Evolutionary conservation across 2,888 invertebrate species (phyloP).

Genomic region (Chaetogeoica ovagalla): DNA sequence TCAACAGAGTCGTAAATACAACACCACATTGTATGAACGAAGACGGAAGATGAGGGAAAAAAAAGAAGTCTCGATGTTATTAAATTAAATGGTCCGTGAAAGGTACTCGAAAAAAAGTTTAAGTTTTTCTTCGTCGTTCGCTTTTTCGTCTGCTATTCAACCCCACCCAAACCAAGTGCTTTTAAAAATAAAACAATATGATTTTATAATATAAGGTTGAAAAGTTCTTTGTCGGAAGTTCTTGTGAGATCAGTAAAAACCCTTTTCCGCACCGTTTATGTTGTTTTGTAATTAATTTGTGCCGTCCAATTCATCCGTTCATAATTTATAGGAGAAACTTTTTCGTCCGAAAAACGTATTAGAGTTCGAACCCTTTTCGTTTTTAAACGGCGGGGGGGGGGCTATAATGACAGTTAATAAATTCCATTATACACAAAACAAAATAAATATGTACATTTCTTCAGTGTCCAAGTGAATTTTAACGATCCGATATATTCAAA

Average conservation of each 20-base stretch:
- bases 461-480: too few species aligned
- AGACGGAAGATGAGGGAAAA: not conserved
- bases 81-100: constrained; percentile 51
- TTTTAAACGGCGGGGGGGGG: constrained; percentile 45
- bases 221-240: constrained; percentile 45
- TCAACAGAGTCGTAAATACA: constrained; percentile 49
- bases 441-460: constrained; percentile 32
- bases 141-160: constrained; percentile 19
- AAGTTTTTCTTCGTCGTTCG: constrained; percentile 39
- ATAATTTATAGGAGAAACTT: constrained; percentile 49
- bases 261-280: constrained; percentile 28
- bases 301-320: constrained; percentile 36
- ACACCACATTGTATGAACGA: constrained; percentile 18
- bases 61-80: constrained; percentile 37
- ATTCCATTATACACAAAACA: not conserved
- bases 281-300: constrained; percentile 48
- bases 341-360: constrained; percentile 48
- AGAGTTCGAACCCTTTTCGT: constrained; percentile 45
- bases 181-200: constrained; percentile 50
- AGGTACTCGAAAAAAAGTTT: constrained; percentile 48
- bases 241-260: constrained; percentile 47
- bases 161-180: constrained; percentile 18
- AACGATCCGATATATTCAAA: too few species aligned
- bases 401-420: constrained; percentile 32
- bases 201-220: constrained; percentile 35